These are phyloP conservation scores for Oedothorax gibbosus DNA, from an alignment of 1,140 invertebrate species.

Conservation along the genomic window DNA sequence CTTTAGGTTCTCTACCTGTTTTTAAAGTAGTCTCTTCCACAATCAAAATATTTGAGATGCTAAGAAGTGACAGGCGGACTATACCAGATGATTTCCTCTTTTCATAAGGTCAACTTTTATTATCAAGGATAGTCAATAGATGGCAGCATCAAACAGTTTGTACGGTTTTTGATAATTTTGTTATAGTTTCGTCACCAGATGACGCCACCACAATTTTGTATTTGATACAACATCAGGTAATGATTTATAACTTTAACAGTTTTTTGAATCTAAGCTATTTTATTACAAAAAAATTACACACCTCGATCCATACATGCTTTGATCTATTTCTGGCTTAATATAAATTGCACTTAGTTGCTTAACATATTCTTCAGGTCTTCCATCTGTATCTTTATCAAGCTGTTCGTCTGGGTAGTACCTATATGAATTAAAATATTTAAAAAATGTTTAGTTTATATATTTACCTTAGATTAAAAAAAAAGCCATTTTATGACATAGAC, in stretches of 20 bases:
- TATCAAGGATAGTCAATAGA: too few species aligned
- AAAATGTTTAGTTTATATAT: too few species aligned
- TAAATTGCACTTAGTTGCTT: slow-evolving; percentile 51
- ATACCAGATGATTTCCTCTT: too few species aligned
- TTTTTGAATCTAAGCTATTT: neutral
- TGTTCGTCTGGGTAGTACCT: slow-evolving; percentile 60
- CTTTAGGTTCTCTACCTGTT: too few species aligned
- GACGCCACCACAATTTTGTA: neutral
- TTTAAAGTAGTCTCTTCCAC: too few species aligned
- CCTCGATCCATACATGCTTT: slow-evolving; percentile 50
- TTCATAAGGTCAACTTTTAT: too few species aligned
- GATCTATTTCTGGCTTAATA: slow-evolving; percentile 25
- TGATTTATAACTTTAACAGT: too few species aligned
- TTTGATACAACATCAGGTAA: neutral
- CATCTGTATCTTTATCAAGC: slow-evolving; percentile 48
- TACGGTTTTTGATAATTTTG: neutral
- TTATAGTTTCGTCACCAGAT: neutral
- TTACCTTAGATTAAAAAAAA: too few species aligned
- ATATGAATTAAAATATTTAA: neutral
- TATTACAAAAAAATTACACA: neutral
- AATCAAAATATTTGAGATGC: too few species aligned
- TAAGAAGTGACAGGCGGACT: too few species aligned
- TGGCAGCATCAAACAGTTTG: too few species aligned
- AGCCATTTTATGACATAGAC: too few species aligned
- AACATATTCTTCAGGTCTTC: slow-evolving; percentile 46